Base-by-base conservation (phyloP, 2,797 vertebrate species). In the Benthosema pterotum region DNA sequence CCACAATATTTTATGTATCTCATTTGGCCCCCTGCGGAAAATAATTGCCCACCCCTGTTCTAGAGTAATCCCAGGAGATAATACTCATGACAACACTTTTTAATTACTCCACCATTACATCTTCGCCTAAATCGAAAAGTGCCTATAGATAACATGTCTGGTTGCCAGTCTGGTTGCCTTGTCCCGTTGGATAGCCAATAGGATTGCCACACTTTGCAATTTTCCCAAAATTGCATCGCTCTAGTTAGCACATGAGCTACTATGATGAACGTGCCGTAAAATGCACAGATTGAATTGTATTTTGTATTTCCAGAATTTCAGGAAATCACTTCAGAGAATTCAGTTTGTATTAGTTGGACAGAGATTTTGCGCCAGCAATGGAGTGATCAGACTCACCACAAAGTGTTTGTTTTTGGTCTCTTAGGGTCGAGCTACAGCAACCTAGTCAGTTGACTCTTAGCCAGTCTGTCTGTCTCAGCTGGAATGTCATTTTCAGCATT, bases 401-500 rank as follows among this genome's bases (percentile, higher is more conserved):
- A 57, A 67, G 56, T 75, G 56, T 46, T 3, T 56, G 42, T 45
- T 38, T 48, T 46, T 64, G 38, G 57, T 52, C 6, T 71, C 49
- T 67, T 46, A n/a, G 65, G 51, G 52, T 11, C 28, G 11, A 61
- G 68, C 66, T 64, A n/a, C 51, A 69, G 18, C 75, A 79, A 49
- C 62, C 67, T 38, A 32, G 60, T 67, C 54, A 70, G 74, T 76
- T 57, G 68, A 38, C 71, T 63, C n/a, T 48, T n/a, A 56, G 57
- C 28, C 52, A 32, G 2, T 63, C 16, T 66, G 70, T 79, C 70
- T 38, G 32, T 38, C 71, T 83, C 71, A 83, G 49, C 65, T 70
- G 28, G 65, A 72, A 69, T 59, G 62, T 14, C 60, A 67, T 77
- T 72, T 42, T 71, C 56, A 61, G 55, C 57, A 61, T 67, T 67